Evolutionary conservation across 2,888 invertebrate species (phyloP).

Genomic region (Drosophila ustulata): DNA sequence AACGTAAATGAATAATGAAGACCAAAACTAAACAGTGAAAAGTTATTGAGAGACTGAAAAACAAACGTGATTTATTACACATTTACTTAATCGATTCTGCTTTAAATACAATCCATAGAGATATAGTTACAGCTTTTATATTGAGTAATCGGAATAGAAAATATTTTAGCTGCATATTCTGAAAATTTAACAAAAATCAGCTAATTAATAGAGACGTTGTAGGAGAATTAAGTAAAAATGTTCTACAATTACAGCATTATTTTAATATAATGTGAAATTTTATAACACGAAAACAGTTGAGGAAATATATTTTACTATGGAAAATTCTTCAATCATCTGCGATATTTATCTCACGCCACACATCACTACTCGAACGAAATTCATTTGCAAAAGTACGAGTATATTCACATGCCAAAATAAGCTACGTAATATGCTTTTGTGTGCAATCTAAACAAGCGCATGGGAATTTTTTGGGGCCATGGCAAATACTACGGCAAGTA

Average conservation of each 20-base stretch:
- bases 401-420: slow-evolving; percentile 28
- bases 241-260: too few species aligned
- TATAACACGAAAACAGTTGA: background rate
- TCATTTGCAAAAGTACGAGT: slow-evolving; percentile 11
- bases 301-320: background rate
- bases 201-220: too few species aligned
- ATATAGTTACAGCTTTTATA: too few species aligned
- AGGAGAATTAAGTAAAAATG: too few species aligned
- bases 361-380: slow-evolving; percentile 2
- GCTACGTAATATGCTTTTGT: slow-evolving; percentile 19
- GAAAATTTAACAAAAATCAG: background rate
- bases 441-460: slow-evolving; percentile 56
- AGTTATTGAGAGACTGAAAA: slow-evolving; percentile 11
- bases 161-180: background rate
- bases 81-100: slow-evolving; percentile 1
- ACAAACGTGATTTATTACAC: slow-evolving; percentile 9
- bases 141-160: too few species aligned
- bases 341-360: slow-evolving; percentile 3
- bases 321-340: background rate
- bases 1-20: slow-evolving; percentile 33
- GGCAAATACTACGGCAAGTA: slow-evolving; percentile 45
- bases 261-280: too few species aligned
- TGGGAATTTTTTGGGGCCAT: slow-evolving; percentile 66
- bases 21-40: slow-evolving; percentile 26
- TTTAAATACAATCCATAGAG: background rate